Percentiles rank a stretch among this genome's conserved stretches.
These are phyloP conservation scores for Tokudaia tokunoshimensis DNA, from an alignment of 2,797 vertebrate genomes.

Conservation along the genomic window DNA sequence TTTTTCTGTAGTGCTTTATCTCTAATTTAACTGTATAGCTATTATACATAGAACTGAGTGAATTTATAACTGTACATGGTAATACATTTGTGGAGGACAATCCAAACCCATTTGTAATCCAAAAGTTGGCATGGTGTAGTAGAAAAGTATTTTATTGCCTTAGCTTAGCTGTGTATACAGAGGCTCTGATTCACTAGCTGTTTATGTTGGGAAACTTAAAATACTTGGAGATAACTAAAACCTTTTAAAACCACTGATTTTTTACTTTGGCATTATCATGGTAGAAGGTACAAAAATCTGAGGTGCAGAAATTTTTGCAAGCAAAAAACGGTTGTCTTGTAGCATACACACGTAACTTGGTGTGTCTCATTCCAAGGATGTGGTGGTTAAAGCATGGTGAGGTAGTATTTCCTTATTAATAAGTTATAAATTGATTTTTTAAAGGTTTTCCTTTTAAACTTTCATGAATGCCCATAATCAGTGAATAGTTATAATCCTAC, in stretches of 20 bases:
- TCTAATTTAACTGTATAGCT: not conserved
- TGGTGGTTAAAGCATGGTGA: slow-evolving; percentile 74
- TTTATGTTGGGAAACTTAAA: not conserved
- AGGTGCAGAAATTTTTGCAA: no score
- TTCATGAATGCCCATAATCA: slow-evolving; percentile 75
- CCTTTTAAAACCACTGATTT: not conserved
- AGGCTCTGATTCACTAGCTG: not conserved
- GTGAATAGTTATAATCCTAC: slow-evolving; percentile 83
- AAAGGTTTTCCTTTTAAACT: slow-evolving; percentile 17
- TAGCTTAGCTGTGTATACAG: not conserved
- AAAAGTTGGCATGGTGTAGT: not conserved
- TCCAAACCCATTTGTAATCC: not conserved
- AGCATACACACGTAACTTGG: not conserved
- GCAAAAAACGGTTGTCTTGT: no score
- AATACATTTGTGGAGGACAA: not conserved
- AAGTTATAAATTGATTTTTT: slow-evolving; percentile 55
- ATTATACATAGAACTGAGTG: not conserved
- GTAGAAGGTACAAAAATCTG: not conserved
- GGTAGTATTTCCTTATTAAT: slow-evolving; percentile 56
- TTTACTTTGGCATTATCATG: slow-evolving; percentile 17
- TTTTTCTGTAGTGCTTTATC: not conserved
- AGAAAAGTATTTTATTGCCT: not conserved
- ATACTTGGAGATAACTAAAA: not conserved
- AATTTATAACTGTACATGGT: not conserved
- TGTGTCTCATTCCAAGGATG: slow-evolving; percentile 57